Base-by-base conservation (phyloP, 2,113 vertebrate genomes). In the Pterocles burchelli region DNA sequence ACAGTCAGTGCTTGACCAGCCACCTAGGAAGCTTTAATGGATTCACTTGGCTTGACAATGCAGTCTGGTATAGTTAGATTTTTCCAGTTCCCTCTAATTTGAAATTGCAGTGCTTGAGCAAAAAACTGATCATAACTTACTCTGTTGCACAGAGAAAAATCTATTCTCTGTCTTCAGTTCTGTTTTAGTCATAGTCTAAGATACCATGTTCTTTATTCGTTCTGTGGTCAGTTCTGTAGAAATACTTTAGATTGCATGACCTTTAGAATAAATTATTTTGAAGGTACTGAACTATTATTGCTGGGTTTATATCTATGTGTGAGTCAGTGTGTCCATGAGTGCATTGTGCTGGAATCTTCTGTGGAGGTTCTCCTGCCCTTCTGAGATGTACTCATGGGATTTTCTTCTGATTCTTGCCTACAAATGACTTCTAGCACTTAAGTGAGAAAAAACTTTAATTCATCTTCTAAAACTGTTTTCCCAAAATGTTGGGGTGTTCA, bases 151-250 rank as follows among this genome's bases (percentile, higher is more conserved):
- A 51, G 38, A 77, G 33, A 73, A 95, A 93, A 92, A 65, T 16
- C 4, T 55, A 16, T 34, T 6, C 5, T 88, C 48, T 78, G 21
- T 54, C 38, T 67, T 88, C 28, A 55, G 13, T 76, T 94, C 61
- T 93, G 55, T 84, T 96, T 94, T 94, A 81, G 65, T 88, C 52
- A 74, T 59, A 66, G 46, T 38, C 34, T 88, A 67, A 88, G 75
- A 12, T 52, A 73, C 0, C 22, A 11, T 48, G 17, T 36, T 79
- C 28, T 75, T 87, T 68, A 46, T 59, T 78, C 2, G 31, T 85
- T 90, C 75, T 78, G 80, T 86, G 41, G 41, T 78, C 52, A 52
- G 25, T 90, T 54, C 61, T 92, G 79, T 84, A 65, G 55, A 95
- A 93, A 77, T 83, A 74, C 51, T 74, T 94, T 52, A 76, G 71